phyloP scores from a whole-genome alignment of 2,888 invertebrate species.

The Xestoiulus laeticollis region DNA sequence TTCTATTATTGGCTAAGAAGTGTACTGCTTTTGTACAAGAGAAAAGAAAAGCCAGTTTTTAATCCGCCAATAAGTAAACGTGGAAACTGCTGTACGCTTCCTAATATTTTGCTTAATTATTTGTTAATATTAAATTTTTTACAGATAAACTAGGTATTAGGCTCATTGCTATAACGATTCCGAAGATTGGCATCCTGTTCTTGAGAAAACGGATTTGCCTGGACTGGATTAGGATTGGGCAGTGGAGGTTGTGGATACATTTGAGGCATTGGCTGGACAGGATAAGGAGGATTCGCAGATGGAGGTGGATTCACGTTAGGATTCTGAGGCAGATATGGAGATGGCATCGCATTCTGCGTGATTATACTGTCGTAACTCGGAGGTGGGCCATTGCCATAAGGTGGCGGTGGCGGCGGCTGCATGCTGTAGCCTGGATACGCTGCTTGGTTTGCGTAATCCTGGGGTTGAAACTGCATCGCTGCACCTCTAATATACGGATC shows the following conservation, averaged over 20 bases:
- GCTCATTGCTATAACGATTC: not conserved
- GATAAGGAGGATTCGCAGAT: not conserved
- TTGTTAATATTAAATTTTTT: not conserved
- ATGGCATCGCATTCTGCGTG: not conserved
- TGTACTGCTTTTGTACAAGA: not conserved
- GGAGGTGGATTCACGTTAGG: not conserved
- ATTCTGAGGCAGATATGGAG: not conserved
- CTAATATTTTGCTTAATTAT: not conserved
- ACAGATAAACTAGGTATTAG: not conserved
- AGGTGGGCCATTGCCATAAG: slow-evolving; percentile 7
- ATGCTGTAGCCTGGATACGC: not conserved
- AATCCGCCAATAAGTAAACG: not conserved
- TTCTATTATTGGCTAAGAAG: not conserved
- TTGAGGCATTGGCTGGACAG: slow-evolving; percentile 5
- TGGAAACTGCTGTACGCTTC: not conserved
- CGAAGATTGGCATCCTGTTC: slow-evolving; percentile 11
- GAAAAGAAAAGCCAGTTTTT: not conserved
- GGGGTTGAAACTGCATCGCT: not conserved
- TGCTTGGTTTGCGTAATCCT: not conserved
- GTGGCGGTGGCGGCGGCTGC: not conserved
- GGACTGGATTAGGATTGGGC: not conserved
- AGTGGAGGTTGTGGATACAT: not conserved
- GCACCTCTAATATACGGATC: not conserved
- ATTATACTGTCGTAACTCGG: slow-evolving; percentile 11
- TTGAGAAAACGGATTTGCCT: not conserved